Evolutionary conservation across 2,888 invertebrate genomes (phyloP), one percentile per base, ranked within the genome.

Genomic region (Zygaena filipendulae): DNA sequence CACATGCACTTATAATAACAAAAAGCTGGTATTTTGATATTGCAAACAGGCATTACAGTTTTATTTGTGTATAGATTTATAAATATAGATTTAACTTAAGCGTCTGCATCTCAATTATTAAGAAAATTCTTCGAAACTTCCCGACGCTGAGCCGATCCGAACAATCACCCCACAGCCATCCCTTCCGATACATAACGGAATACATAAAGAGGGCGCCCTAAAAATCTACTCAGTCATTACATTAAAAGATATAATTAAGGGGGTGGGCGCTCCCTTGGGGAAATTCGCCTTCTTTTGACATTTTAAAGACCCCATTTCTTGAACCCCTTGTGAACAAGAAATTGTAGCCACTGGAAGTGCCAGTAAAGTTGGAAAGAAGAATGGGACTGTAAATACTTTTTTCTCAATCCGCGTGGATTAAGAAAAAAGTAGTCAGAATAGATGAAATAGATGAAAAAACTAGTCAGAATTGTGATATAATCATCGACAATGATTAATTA

Each of bases 201-300:
- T 42, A 47, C 40, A 46, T 45, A 51, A 44, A 47, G 58, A 55
- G 62, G 63, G 59, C 48, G 59, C 37, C 47, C 61, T 66, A 77
- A 77, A 77, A 77, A 77, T 77, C 71, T 69, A 75, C 67, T 71
- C 69, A 67, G 68, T 69, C 72, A 62, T 69, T 61, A 68, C 72
- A 74, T 75, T 77, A 72, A 72, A 75, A 77, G 70, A 75, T 75
- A 72, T 77, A 77, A 77, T 77, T 75, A 74, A 72, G 67, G 68
- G 68, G 68, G 67, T 52, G 46, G 55, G 53, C 40, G 40, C 60
- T 53, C 70, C 74, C 64, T 64, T 47, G 49, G 60, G 70, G 71
- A 69, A 70, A 66, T 60, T 64, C 61, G 62, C 66, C 72, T 77
- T 77, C 75, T 77, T 77, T 77, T 67, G 72, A 70, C 72, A 62